Conservation (phyloP, 2,888 invertebrate species). For the Protodeltote pygarga region DNA sequence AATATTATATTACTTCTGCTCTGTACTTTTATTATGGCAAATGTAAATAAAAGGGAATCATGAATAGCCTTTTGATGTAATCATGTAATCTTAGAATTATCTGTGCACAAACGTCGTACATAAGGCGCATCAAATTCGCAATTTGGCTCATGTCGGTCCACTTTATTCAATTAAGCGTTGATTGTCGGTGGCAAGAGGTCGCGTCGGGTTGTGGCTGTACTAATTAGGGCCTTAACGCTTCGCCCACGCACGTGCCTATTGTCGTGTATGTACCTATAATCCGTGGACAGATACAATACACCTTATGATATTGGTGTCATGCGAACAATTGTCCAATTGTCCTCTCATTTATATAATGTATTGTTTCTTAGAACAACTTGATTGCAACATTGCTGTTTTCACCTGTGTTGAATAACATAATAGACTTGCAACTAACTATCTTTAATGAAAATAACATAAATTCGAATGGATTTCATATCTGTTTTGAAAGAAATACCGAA, state of each 20-base stretch:
- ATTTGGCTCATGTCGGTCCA: conserved; percentile 72
- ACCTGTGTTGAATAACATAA: not conserved
- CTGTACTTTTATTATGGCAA: conserved; percentile 10
- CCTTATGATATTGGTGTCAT: conserved; percentile 44
- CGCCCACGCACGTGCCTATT: conserved; percentile 76
- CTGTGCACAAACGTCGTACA: conserved; percentile 32
- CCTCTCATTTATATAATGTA: conserved; percentile 27
- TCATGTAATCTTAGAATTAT: conserved; percentile 19
- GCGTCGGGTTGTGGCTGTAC: conserved; percentile 76
- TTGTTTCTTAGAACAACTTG: conserved; percentile 23
- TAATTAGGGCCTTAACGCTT: conserved; percentile 78
- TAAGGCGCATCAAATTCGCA: conserved; percentile 66
- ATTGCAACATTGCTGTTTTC: too few species aligned
- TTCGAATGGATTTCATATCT: conserved; percentile 9
- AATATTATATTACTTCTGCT: conserved; percentile 15
- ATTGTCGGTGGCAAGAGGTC: conserved; percentile 82
- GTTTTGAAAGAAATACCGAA: conserved; percentile 38
- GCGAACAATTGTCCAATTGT: conserved; percentile 39
- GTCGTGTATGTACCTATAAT: conserved; percentile 56
- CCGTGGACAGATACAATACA: conserved; percentile 46
- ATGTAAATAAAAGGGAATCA: conserved; percentile 11
- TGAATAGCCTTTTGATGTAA: conserved; percentile 21
- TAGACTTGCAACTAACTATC: conserved; percentile 12
- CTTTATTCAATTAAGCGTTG: conserved; percentile 82
- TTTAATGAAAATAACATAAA: conserved; percentile 21